A percentile compares a stretch with the other conserved stretches of the same genome.
These are phyloP conservation scores for Girardia tigrina DNA, from an alignment of 2,888 invertebrate genomes.

Conservation along the genomic window DNA sequence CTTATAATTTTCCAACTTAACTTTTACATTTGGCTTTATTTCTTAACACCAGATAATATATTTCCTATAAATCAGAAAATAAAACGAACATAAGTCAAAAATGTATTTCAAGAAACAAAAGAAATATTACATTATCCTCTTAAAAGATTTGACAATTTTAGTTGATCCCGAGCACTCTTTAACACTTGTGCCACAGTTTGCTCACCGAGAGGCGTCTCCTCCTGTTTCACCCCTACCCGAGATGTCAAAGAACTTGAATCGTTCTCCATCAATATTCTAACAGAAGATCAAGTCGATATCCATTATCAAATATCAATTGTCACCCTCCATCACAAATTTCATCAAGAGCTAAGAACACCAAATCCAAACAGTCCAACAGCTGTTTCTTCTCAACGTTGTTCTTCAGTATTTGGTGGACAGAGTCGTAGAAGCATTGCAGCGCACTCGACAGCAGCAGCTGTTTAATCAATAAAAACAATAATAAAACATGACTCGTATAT, in stretches of 20 bases:
- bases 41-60: no score
- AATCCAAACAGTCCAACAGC: slow-evolving; percentile 78
- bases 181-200: slow-evolving; percentile 94
- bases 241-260: slow-evolving; percentile 82
- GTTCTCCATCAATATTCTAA: slow-evolving; percentile 81
- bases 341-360: slow-evolving; percentile 85
- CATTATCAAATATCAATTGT: slow-evolving; percentile 41
- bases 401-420: slow-evolving; percentile 76
- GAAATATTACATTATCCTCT: no score
- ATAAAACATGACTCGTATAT: no score
- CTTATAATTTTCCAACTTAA: no score
- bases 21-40: no score
- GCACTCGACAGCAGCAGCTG: slow-evolving; percentile 81
- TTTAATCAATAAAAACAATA: no score
- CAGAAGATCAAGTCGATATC: not conserved
- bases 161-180: not conserved
- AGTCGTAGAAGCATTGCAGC: slow-evolving; percentile 81
- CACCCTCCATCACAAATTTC: slow-evolving; percentile 98
- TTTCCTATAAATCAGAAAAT: no score
- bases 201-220: slow-evolving; percentile 90
- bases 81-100: no score
- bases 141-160: not conserved
- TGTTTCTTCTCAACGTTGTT: slow-evolving; percentile 88
- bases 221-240: slow-evolving; percentile 75
- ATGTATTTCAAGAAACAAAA: no score